Base-by-base conservation (phyloP, 2,113 vertebrate species). In the Falcunculus frontatus region DNA sequence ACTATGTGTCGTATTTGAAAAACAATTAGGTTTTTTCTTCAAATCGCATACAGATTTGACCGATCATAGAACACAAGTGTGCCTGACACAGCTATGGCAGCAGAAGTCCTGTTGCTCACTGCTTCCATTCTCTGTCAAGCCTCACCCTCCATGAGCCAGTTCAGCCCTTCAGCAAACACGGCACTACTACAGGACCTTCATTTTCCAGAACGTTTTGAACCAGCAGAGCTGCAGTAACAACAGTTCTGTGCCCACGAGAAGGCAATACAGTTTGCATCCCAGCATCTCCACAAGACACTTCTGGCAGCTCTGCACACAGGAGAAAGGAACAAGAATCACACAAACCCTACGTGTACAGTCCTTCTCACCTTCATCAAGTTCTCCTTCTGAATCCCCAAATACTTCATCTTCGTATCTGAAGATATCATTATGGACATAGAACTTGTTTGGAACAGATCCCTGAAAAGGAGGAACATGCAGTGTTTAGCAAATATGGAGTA, bases 381-480 rank as follows among this genome's bases (percentile, higher is more conserved):
- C 99, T 84, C 99, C 99, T 97, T 99, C 99, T 18, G 99, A 99
- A 96, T 99, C 99, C 88, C 99, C 99, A 97, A 99, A 99, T 21
- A 99, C 99, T 97, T 99, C 99, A 96, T 99, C 99, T 97, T 99
- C 99, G 2, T 99, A 99, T 84, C 99, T 98, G 97, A 99, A 99
- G 97, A 99, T 99, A 97, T 99, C 99, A 80, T 99, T 99, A 97
- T 99, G 99, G 95, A 99, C 99, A 47, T 99, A 99, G 98, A 99
- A 99, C 92, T 99, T 99, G 97, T 99, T 99, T 72, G 99, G 99
- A 97, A 99, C 99, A 62, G 99, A 99, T 32, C 99, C 99, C 99
- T 99, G 92, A 7, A 83, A 63, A 57, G 95, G n/a, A 95, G 75
- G 11, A 92, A 89, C 11, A 4, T 5, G 44, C 4, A 29, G 26